A percentile compares a stretch with the other conserved stretches of the same genome.
phyloP scores from a whole-genome alignment of 2,888 invertebrate genomes.

The Thymelicus acteon region DNA sequence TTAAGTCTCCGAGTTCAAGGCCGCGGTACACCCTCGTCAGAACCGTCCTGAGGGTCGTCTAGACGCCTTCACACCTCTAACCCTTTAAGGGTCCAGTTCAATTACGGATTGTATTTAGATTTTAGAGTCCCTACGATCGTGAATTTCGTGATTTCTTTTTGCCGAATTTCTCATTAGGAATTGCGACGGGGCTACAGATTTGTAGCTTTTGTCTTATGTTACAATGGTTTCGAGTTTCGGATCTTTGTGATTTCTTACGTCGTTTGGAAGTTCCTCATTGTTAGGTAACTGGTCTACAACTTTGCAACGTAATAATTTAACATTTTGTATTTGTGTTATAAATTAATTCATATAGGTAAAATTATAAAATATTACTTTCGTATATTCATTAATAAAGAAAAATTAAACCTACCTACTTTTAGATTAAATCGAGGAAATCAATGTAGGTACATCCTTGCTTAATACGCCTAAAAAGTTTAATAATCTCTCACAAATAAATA shows the following conservation, averaged over 20 bases:
- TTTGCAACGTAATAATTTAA: too few species aligned
- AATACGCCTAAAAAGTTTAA: background rate
- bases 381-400: too few species aligned
- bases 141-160: constrained; percentile 3
- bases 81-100: constrained; percentile 73
- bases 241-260: too few species aligned
- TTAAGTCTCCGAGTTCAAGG: constrained; percentile 82
- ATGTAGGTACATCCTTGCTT: background rate
- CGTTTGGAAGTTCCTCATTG: too few species aligned
- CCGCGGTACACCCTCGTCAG: constrained; percentile 79
- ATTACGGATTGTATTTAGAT: constrained; percentile 63
- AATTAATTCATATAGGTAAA: too few species aligned
- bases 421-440: background rate
- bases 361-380: too few species aligned
- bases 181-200: background rate
- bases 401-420: too few species aligned
- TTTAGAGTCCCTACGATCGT: constrained; percentile 35
- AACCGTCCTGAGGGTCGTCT: constrained; percentile 78
- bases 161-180: background rate
- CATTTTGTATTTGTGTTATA: too few species aligned
- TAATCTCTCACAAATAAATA: background rate
- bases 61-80: constrained; percentile 81
- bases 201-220: background rate
- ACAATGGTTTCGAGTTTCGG: background rate
- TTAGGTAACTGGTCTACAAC: too few species aligned